phyloP scores from a whole-genome alignment of 2,113 vertebrate genomes.

The Scytalopus superciliaris region DNA sequence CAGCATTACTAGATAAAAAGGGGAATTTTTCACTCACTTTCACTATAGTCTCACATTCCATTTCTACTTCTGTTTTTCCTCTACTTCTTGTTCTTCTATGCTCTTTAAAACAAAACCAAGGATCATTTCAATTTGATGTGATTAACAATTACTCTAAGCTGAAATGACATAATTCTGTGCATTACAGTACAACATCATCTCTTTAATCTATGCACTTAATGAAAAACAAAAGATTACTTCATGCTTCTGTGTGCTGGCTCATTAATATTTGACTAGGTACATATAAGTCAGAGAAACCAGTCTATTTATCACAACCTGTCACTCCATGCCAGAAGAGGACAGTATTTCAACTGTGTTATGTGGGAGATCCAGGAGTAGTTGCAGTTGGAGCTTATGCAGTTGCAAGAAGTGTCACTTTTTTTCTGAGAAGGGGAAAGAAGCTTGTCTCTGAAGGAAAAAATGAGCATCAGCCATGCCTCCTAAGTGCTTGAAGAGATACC shows the following conservation, averaged over 20 bases:
- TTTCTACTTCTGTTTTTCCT: constrained; percentile 77
- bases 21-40: constrained; percentile 76
- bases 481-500: background rate
- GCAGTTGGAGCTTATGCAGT: background rate
- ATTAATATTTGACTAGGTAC: constrained; percentile 28
- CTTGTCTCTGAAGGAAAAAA: background rate
- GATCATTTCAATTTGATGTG: constrained; percentile 69
- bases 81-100: constrained; percentile 78
- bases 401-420: background rate
- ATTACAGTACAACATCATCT: constrained; percentile 61
- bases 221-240: constrained; percentile 43
- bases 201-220: constrained; percentile 49
- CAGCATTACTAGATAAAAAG: constrained; percentile 72
- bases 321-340: background rate
- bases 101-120: constrained; percentile 77
- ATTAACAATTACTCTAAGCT: constrained; percentile 63
- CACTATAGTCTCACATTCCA: constrained; percentile 75
- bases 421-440: background rate
- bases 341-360: background rate
- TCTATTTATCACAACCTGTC: constrained; percentile 21
- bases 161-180: constrained; percentile 66
- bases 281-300: background rate
- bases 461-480: background rate
- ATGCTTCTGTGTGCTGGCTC: constrained; percentile 24
- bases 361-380: background rate